Conservation (phyloP, 2,797 vertebrate genomes). For the Crocidura indochinensis region DNA sequence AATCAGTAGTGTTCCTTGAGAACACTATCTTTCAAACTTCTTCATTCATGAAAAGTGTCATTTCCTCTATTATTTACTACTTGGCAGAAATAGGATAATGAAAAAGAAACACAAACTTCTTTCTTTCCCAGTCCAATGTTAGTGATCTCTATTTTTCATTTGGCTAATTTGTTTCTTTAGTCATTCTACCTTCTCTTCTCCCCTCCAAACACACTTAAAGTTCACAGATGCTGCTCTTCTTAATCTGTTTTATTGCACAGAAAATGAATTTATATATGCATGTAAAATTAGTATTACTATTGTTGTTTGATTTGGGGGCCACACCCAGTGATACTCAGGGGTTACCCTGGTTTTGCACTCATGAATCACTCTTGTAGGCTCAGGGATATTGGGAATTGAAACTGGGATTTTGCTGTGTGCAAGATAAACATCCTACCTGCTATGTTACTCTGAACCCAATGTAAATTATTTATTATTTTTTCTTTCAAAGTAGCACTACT, state of each 20-base stretch:
- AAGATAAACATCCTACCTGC: no score
- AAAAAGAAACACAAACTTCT: neutral
- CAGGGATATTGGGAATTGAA: no score
- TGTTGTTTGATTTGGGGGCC: no score
- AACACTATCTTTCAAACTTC: constrained; percentile 1
- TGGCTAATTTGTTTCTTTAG: neutral
- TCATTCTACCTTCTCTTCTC: neutral
- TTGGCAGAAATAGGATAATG: neutral
- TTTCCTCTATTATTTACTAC: neutral
- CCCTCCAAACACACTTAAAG: neutral
- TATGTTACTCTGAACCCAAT: no score
- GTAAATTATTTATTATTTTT: neutral
- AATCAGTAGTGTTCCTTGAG: neutral
- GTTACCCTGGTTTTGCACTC: no score
- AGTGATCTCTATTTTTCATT: neutral
- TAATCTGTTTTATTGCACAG: neutral
- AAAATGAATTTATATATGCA: neutral
- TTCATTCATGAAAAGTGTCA: neutral
- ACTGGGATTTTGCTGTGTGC: no score
- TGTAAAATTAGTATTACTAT: neutral
- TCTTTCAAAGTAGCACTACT: neutral
- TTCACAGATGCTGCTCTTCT: neutral
- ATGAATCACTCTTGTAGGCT: no score
- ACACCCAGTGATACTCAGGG: no score
- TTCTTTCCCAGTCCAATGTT: neutral